These are phyloP conservation scores for Drosophila mojavensis DNA, from an alignment of 1,140 invertebrate genomes.

Conservation along the genomic window DNA sequence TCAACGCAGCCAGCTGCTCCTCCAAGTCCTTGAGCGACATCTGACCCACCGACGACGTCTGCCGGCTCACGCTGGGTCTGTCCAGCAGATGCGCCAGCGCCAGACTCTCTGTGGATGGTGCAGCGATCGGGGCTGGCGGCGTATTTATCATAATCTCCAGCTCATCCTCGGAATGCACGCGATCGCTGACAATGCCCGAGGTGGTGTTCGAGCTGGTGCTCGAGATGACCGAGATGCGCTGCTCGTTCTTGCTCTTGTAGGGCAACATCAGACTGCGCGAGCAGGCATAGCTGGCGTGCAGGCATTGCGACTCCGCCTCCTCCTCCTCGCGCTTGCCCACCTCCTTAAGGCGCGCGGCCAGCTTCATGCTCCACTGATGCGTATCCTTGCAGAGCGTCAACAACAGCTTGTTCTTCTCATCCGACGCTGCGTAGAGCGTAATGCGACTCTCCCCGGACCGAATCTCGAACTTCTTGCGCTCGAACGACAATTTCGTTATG, in stretches of 20 bases:
- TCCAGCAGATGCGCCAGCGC: slow-evolving; percentile 88
- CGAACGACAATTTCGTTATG: slow-evolving; percentile 96
- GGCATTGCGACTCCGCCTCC: slow-evolving; percentile 84
- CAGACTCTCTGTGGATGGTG: slow-evolving; percentile 90
- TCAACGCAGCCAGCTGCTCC: slow-evolving; percentile 77
- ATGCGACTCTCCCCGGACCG: slow-evolving; percentile 94
- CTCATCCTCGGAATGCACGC: slow-evolving; percentile 96
- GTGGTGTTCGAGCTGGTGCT: slow-evolving; percentile 97
- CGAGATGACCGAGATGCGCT: slow-evolving; percentile 95
- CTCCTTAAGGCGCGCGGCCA: slow-evolving; percentile 92
- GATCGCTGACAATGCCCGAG: slow-evolving; percentile 96
- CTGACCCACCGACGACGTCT: slow-evolving; percentile 85
- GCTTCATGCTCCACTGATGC: slow-evolving; percentile 97
- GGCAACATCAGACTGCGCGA: slow-evolving; percentile 87
- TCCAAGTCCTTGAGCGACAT: slow-evolving; percentile 84
- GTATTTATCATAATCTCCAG: slow-evolving; percentile 93
- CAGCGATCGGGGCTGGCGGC: slow-evolving; percentile 85
- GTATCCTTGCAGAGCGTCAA: slow-evolving; percentile 94
- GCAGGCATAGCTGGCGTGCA: slow-evolving; percentile 87
- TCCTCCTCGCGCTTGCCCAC: slow-evolving; percentile 91
- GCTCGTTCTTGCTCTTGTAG: slow-evolving; percentile 88
- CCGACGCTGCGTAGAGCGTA: slow-evolving; percentile 94
- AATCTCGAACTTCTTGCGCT: slow-evolving; percentile 98
- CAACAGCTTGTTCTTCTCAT: slow-evolving; percentile 96
- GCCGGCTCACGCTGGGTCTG: slow-evolving; percentile 85